A percentile compares a stretch with the other conserved stretches of the same genome.
phyloP scores from a whole-genome alignment of 2,797 vertebrate genomes.

The Serranus cabrilla region DNA sequence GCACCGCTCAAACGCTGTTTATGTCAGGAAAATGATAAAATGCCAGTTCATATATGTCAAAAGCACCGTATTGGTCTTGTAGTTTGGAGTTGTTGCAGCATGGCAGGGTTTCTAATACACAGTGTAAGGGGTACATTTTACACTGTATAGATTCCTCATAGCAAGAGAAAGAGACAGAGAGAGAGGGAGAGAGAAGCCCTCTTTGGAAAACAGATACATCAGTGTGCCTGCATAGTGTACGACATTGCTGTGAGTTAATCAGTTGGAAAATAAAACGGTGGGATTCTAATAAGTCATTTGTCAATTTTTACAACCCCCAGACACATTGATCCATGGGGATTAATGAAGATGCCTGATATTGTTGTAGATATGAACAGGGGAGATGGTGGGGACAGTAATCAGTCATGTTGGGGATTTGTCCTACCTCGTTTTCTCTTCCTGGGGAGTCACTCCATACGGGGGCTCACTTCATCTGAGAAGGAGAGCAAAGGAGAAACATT shows the following conservation, averaged over 20 bases:
- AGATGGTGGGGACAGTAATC: slow-evolving; percentile 85
- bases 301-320: slow-evolving; percentile 89
- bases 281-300: slow-evolving; percentile 90
- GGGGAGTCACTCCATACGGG: slow-evolving; percentile 81
- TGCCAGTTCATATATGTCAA: slow-evolving; percentile 44
- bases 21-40: slow-evolving; percentile 54
- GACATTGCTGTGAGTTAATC: slow-evolving; percentile 88
- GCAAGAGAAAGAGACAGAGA: slow-evolving; percentile 32
- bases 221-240: slow-evolving; percentile 83
- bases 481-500: slow-evolving; percentile 74
- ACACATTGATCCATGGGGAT: slow-evolving; percentile 88
- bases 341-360: slow-evolving; percentile 88
- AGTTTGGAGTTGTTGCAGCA: slow-evolving; percentile 51
- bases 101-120: slow-evolving; percentile 49
- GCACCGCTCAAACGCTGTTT: slow-evolving; percentile 39
- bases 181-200: slow-evolving; percentile 52
- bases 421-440: slow-evolving; percentile 87
- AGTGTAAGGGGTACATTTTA: slow-evolving; percentile 61
- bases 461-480: slow-evolving; percentile 86
- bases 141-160: slow-evolving; percentile 70
- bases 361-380: slow-evolving; percentile 87
- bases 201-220: slow-evolving; percentile 85
- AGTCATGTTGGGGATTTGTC: slow-evolving; percentile 86
- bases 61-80: slow-evolving; percentile 39
- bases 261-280: slow-evolving; percentile 89